Base-by-base conservation (phyloP, 2,888 invertebrate species). In the Lucinisca nassula region DNA sequence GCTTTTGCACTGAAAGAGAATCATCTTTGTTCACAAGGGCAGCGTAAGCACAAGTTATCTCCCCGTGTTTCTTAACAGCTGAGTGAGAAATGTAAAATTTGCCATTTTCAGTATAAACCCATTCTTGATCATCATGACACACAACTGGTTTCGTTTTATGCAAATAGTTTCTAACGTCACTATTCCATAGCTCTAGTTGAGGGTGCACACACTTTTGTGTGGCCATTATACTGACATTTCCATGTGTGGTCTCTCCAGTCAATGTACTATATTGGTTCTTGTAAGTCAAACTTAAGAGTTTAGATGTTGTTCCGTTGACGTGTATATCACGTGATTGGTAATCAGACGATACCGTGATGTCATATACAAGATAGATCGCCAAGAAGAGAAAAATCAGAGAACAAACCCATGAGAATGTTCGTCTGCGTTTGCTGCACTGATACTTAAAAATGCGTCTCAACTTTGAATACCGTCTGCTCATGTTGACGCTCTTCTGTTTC, bases 101-200 rank as follows among this genome's bases (percentile, higher is more conserved):
- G 95, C 97, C 97, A 95, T 98, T 98, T 95, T 97, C 97, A 91
- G 98, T 98, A 92, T 97, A 97, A 0, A 98, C 98, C 99, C 98
- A 99, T 95, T 98, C 98, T 40, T 95, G 92, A 51, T 96, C 97
- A 0, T 91, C 84, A 17, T 97, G 97, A 95, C 99, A 99, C 21
- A 97, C 96, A 1, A 98, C 96, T 0, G 97, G 97, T 0, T 97
- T 97, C 21, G 97, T 97, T 17, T 97, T 95, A 90, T 97, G 97
- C 84, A 98, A 97, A 93, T 98, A 98, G 94, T 97, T 97, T 96
- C 97, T 97, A 49, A 98, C 97, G 93, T 98, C 98, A 10, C 97
- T 97, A 88, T 98, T 97, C 93, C 97, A 97, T 45, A 98, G 96
- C 10, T 97, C 97, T 84, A 98, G 96, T 76, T 97, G 96, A 0